Evolutionary conservation across 2,888 invertebrate species (phyloP).

Genomic region (Calliopum simillimum): DNA sequence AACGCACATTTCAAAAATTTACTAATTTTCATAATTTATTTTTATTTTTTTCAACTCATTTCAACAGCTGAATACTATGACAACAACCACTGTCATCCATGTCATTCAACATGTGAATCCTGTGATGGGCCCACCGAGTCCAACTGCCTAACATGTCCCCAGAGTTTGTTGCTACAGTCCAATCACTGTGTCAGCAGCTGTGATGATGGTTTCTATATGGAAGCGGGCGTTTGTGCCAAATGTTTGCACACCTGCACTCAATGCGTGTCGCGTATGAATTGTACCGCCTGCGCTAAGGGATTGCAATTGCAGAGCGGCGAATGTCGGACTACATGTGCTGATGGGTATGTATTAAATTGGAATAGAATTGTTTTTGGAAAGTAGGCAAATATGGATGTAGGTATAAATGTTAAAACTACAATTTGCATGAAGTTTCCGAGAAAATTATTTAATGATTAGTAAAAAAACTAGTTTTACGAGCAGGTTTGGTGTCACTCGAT

Average conservation of each 20-base stretch:
- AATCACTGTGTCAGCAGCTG: conserved; percentile 82
- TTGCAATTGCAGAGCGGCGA: conserved; percentile 85
- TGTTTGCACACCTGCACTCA: conserved; percentile 84
- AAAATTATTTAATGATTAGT: too few species aligned
- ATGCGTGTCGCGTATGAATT: conserved; percentile 83
- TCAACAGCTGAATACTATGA: conserved; percentile 80
- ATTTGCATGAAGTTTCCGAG: too few species aligned
- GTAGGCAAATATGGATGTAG: too few species aligned
- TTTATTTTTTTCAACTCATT: conserved; percentile 41
- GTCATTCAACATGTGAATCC: conserved; percentile 84
- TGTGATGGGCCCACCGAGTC: conserved; percentile 82
- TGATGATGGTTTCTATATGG: conserved; percentile 79
- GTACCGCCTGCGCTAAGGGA: conserved; percentile 81
- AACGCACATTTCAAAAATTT: background rate
- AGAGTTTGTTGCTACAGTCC: conserved; percentile 78
- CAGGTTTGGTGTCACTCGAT: too few species aligned
- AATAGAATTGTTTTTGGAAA: too few species aligned
- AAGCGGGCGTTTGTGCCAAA: conserved; percentile 79
- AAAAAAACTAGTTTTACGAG: too few species aligned
- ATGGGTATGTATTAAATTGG: conserved; percentile 72
- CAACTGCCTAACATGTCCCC: conserved; percentile 81
- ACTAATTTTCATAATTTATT: too few species aligned
- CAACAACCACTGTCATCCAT: conserved; percentile 77
- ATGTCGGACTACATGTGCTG: conserved; percentile 83
- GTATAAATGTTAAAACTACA: too few species aligned